Evolutionary conservation across 2,797 vertebrate genomes (phyloP), one percentile per base, ranked within the genome.

Genomic region (Paedocypris micromegethes): DNA sequence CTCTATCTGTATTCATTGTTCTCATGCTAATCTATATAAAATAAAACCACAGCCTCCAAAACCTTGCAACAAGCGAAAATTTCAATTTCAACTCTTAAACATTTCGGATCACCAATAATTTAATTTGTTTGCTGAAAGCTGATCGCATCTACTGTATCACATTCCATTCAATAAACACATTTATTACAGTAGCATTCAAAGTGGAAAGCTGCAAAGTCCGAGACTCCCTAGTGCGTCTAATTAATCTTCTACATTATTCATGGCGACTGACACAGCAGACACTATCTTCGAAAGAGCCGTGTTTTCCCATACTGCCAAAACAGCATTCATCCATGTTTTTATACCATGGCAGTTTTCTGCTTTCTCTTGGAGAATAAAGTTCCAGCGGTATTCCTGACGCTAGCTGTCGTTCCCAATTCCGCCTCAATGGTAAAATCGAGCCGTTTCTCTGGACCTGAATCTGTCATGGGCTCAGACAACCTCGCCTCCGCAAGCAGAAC

Each of bases 401-500:
- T 72, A 76, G 65, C 66, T 75, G 77, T 75, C 69, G 48, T 72
- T 79, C 62, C 58, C 64, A 56, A 72, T 66, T 76, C 68, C 23
- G 43, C 53, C 66, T 77, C 62, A 65, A 51, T 56, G 56, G 62
- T 68, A 62, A 75, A 75, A 77, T 71, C 55, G 62, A 45, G n/a
- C 9, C 58, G 63, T 58, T 74, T 74, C 75, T 60, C 69, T 48
- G 75, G 74, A 76, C 79, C 75, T 77, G 59, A 77, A 77, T 78
- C 75, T 78, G 77, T 81, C 77, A 81, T 48, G 58, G 48, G 67
- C 67, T 60, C 37, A 57, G 57, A 71, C 57, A 58, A 23, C 69
- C 66, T 62, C 56, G 58, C 70, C 58, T 66, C 67, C 43, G 70
- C 74, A 68, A 72, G 75, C 55, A 51, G 45, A 73, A 54, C 77